These are phyloP conservation scores for Epinephelus coioides DNA, from an alignment of 2,797 vertebrate genomes.

Conservation along the genomic window DNA sequence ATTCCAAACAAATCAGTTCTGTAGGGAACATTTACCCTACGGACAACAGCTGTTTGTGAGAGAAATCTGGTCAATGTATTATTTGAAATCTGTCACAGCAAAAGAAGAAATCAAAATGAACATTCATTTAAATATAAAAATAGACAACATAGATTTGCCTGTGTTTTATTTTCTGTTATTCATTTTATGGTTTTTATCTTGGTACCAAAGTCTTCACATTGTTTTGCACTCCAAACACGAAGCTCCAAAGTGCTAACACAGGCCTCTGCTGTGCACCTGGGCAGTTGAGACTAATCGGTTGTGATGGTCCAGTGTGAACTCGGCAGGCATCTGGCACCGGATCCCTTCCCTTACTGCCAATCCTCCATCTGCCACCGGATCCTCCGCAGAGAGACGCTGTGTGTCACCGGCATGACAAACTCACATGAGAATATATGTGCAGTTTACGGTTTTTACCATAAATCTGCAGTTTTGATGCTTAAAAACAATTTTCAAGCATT, in stretches of 20 bases:
- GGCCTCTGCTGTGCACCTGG: slow-evolving; percentile 64
- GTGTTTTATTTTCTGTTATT: background rate
- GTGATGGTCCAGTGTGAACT: slow-evolving; percentile 65
- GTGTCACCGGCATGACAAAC: slow-evolving; percentile 5
- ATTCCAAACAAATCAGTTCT: background rate
- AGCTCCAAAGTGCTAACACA: slow-evolving; percentile 63
- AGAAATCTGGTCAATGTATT: background rate
- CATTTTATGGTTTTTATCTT: background rate
- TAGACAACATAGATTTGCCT: too few species aligned
- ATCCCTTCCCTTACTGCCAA: slow-evolving; percentile 39
- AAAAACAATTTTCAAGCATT: background rate
- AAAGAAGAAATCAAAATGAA: too few species aligned
- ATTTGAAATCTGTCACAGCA: background rate
- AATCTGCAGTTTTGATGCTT: background rate
- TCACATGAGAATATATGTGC: background rate
- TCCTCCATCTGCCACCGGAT: slow-evolving; percentile 84
- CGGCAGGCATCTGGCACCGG: slow-evolving; percentile 75
- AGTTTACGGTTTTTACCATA: background rate
- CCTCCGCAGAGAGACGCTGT: slow-evolving; percentile 45
- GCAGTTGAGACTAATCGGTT: slow-evolving; percentile 66
- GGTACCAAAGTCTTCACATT: slow-evolving; percentile 13
- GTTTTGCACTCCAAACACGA: slow-evolving; percentile 36
- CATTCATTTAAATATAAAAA: too few species aligned
- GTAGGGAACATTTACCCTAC: background rate
- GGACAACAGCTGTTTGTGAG: background rate